Evolutionary conservation across 2,888 invertebrate genomes (phyloP).

Genomic region (Tromatobia lineatoria): DNA sequence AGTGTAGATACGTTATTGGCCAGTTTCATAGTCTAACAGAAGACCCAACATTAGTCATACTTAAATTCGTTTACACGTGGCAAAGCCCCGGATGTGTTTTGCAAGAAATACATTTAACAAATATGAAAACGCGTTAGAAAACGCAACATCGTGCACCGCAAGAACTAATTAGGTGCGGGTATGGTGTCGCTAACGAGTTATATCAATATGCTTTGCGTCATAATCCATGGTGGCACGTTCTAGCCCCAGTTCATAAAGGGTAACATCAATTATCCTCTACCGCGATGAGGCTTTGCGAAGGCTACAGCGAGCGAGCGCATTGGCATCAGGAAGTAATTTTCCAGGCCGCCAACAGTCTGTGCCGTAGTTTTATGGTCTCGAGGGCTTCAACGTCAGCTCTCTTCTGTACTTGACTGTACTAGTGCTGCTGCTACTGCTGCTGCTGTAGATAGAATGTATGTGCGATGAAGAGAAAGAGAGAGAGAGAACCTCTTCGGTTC

Average conservation of each 20-base stretch:
- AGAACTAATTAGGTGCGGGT: constrained; percentile 58
- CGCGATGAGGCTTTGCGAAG: constrained; percentile 66
- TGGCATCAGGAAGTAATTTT: constrained; percentile 75
- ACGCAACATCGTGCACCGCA: constrained; percentile 2
- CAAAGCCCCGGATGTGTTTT: constrained; percentile 6
- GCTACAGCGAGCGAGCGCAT: constrained; percentile 24
- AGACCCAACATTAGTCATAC: neutral
- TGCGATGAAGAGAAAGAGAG: neutral
- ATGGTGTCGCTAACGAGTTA: constrained; percentile 66
- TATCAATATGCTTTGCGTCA: neutral
- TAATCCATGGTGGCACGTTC: constrained; percentile 15
- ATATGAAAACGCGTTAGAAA: constrained; percentile 5
- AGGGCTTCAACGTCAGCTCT: constrained; percentile 52
- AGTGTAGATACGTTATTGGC: neutral
- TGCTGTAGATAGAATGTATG: constrained; percentile 1
- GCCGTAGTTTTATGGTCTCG: constrained; percentile 66
- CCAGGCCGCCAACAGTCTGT: constrained; percentile 66
- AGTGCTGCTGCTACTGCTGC: neutral
- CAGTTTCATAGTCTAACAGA: too few species aligned
- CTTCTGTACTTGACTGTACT: constrained; percentile 4
- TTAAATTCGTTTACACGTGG: neutral
- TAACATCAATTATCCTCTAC: constrained; percentile 74
- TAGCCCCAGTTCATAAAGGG: constrained; percentile 65
- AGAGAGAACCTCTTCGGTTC: neutral
- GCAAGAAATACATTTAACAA: neutral